A percentile compares a stretch with the other conserved stretches of the same genome.
Conservation (phyloP, 2,888 invertebrate species). For the Tyria jacobaeae region DNA sequence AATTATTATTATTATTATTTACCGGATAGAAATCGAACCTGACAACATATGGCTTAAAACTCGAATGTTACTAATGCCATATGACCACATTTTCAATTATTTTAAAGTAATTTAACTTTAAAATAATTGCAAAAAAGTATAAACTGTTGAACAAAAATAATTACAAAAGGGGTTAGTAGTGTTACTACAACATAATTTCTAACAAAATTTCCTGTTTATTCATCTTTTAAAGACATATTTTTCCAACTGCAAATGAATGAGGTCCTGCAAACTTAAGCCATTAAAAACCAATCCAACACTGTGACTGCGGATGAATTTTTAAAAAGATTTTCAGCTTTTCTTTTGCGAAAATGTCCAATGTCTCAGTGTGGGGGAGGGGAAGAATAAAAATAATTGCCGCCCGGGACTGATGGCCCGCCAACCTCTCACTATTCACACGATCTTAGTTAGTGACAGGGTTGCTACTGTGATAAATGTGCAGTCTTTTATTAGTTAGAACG, state of each 20-base stretch:
- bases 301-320: slow-evolving; percentile 58
- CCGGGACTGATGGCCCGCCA: slow-evolving; percentile 65
- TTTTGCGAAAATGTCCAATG: slow-evolving; percentile 45
- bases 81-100: too few species aligned
- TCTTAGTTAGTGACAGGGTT: slow-evolving; percentile 65
- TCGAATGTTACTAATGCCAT: too few species aligned
- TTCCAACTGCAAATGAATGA: slow-evolving; percentile 7
- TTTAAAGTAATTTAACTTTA: too few species aligned
- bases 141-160: neutral
- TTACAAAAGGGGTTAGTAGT: neutral
- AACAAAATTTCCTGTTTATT: neutral
- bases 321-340: slow-evolving; percentile 49
- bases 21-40: too few species aligned
- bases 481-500: too few species aligned
- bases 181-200: neutral
- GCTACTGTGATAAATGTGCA: slow-evolving; percentile 25
- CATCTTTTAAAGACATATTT: neutral
- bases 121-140: too few species aligned
- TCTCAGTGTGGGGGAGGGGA: slow-evolving; percentile 49
- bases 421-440: slow-evolving; percentile 76
- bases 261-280: slow-evolving; percentile 34
- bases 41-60: too few species aligned
- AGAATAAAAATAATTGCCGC: slow-evolving; percentile 81
- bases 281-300: slow-evolving; percentile 48
- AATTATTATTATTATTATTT: too few species aligned